Conservation (phyloP, 2,797 vertebrate species). For the Eupleurogrammus muticus region DNA sequence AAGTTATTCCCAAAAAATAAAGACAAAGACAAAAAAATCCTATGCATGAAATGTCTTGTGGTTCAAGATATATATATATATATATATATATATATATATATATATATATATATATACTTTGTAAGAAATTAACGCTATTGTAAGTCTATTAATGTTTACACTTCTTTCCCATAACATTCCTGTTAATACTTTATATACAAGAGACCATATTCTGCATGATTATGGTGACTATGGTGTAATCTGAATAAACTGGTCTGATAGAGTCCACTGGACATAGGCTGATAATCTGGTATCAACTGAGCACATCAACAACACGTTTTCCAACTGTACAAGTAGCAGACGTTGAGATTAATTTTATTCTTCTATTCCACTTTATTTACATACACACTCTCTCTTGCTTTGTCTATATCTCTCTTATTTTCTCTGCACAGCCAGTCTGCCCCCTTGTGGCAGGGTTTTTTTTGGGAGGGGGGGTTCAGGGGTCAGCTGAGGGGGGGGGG, state of each 20-base stretch:
- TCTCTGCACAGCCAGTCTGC: constrained; percentile 51
- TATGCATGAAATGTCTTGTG: constrained; percentile 83
- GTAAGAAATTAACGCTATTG: constrained; percentile 72
- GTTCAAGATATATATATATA: constrained; percentile 71
- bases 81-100: too few species aligned
- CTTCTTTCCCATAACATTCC: constrained; percentile 68
- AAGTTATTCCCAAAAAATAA: constrained; percentile 71
- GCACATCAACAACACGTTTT: constrained; percentile 46
- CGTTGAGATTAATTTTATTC: constrained; percentile 27
- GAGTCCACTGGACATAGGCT: constrained; percentile 49
- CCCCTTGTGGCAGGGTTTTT: constrained; percentile 40
- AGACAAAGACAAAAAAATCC: constrained; percentile 67
- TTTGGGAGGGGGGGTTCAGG: too few species aligned
- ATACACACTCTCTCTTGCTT: constrained; percentile 29
- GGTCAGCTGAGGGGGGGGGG: too few species aligned
- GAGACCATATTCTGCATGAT: constrained; percentile 77
- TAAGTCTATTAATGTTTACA: constrained; percentile 79
- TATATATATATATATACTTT: too few species aligned
- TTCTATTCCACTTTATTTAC: constrained; percentile 42
- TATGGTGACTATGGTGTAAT: constrained; percentile 59
- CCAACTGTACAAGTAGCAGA: constrained; percentile 55
- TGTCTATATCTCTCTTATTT: constrained; percentile 44
- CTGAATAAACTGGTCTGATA: constrained; percentile 59
- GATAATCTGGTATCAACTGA: constrained; percentile 46
- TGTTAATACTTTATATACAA: constrained; percentile 64